Percentiles rank a stretch among this genome's conserved stretches.
Evolutionary conservation across 2,888 invertebrate species (phyloP).

Genomic region (Ceratothoa steindachneri): DNA sequence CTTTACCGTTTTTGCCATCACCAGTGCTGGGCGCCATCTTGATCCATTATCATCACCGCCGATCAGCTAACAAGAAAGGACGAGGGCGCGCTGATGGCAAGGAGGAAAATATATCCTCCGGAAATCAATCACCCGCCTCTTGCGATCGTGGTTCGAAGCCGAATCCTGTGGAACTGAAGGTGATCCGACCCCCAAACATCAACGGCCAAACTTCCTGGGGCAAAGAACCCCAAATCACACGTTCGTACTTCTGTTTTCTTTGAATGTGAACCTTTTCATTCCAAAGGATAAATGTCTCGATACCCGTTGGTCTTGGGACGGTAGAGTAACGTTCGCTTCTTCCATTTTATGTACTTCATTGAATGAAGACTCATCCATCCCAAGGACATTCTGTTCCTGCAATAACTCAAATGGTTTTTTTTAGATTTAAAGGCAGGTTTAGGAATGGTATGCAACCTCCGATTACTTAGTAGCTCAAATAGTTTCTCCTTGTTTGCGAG

Average conservation of each 20-base stretch:
- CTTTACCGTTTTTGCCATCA: neutral
- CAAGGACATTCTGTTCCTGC: too few species aligned
- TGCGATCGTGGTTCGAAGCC: conserved; percentile 21
- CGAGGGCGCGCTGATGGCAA: conserved; percentile 17
- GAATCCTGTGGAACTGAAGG: conserved; percentile 23
- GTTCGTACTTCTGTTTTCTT: neutral
- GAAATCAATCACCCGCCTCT: conserved; percentile 11
- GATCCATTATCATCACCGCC: conserved; percentile 28
- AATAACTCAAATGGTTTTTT: too few species aligned
- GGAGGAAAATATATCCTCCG: conserved; percentile 19
- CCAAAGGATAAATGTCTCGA: too few species aligned
- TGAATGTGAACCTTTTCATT: neutral
- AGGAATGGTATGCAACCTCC: too few species aligned
- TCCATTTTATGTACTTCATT: too few species aligned
- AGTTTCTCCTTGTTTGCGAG: too few species aligned
- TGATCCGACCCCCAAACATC: conserved; percentile 26
- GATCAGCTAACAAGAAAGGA: conserved; percentile 6
- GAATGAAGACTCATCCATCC: too few species aligned
- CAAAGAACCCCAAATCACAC: conserved; percentile 21
- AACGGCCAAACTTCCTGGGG: conserved; percentile 31
- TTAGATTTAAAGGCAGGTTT: too few species aligned
- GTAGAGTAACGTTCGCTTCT: too few species aligned
- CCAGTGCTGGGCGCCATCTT: conserved; percentile 32
- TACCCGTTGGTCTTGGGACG: too few species aligned
- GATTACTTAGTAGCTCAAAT: too few species aligned